Evolutionary conservation across 2,797 vertebrate genomes (phyloP).

Genomic region (Argentina silus): DNA sequence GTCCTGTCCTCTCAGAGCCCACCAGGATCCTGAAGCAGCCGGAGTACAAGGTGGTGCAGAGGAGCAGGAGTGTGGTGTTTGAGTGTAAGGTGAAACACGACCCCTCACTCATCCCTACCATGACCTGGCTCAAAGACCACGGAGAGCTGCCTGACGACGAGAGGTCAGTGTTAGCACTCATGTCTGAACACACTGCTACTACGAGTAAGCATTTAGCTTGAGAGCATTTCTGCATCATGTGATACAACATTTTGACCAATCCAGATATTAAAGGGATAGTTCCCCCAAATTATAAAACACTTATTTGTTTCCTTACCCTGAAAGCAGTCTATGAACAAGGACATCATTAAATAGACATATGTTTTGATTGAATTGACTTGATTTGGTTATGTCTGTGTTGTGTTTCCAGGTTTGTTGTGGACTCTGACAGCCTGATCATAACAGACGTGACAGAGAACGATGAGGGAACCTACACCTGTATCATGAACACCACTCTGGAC

Average conservation of each 20-base stretch:
- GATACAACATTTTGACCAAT: too few relatives aligned
- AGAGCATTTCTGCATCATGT: too few relatives aligned
- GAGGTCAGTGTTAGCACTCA: conserved; percentile 76
- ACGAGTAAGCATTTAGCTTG: too few relatives aligned
- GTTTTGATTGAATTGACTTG: background rate
- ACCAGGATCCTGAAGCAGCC: conserved; percentile 93
- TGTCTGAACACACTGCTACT: background rate
- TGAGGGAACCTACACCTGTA: conserved; percentile 90
- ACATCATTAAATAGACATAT: too few relatives aligned
- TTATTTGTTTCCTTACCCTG: too few relatives aligned
- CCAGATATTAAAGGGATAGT: too few relatives aligned
- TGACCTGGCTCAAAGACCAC: conserved; percentile 90
- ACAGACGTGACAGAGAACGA: conserved; percentile 86
- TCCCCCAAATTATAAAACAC: too few relatives aligned
- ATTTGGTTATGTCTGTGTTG: background rate
- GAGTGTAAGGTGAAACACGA: conserved; percentile 95
- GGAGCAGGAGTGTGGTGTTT: conserved; percentile 84
- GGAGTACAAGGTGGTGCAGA: conserved; percentile 87
- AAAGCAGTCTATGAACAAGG: too few relatives aligned
- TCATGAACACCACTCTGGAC: conserved; percentile 94
- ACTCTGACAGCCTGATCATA: conserved; percentile 88
- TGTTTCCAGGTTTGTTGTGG: conserved; percentile 81
- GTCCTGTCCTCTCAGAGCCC: conserved; percentile 78
- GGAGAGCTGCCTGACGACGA: conserved; percentile 88
- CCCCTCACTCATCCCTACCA: conserved; percentile 80